phyloP scores from a whole-genome alignment of 2,797 vertebrate genomes.

The Pangasius sanitwongsei region DNA sequence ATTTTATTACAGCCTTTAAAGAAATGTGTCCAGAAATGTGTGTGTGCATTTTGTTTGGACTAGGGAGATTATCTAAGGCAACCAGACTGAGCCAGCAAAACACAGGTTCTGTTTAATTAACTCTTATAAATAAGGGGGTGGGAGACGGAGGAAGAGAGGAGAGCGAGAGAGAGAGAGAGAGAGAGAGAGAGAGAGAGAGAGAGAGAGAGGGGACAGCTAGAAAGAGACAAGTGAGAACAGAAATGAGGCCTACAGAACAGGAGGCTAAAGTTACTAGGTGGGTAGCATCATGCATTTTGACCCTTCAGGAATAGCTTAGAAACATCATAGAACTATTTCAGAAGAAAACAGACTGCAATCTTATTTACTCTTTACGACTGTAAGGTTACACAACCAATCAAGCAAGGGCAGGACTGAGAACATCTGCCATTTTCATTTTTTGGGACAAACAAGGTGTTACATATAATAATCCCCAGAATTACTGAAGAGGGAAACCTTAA shows the following conservation, averaged over 20 bases:
- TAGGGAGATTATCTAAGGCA: constrained; percentile 69
- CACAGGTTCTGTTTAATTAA: constrained; percentile 73
- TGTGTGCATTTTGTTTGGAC: constrained; percentile 29
- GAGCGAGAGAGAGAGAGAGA: constrained; percentile 2
- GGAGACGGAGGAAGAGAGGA: neutral
- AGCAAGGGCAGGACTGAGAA: neutral
- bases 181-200: neutral
- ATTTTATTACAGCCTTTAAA: constrained; percentile 45
- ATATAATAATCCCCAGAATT: neutral
- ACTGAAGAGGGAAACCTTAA: neutral
- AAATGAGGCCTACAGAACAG: neutral
- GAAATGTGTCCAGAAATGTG: constrained; percentile 24
- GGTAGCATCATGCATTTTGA: neutral
- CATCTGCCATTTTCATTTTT: neutral
- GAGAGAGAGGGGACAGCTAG: neutral
- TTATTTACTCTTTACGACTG: neutral
- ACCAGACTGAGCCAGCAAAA: constrained; percentile 70
- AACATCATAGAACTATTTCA: neutral
- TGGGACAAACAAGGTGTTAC: constrained; percentile 3
- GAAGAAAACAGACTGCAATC: neutral
- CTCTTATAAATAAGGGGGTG: constrained; percentile 65
- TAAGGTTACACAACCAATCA: constrained; percentile 23
- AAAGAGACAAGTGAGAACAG: too few species aligned
- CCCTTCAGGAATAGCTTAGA: neutral
- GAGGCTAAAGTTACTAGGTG: neutral